Conservation (phyloP, 2,888 invertebrate species). For the Tenthredo mesomela region DNA sequence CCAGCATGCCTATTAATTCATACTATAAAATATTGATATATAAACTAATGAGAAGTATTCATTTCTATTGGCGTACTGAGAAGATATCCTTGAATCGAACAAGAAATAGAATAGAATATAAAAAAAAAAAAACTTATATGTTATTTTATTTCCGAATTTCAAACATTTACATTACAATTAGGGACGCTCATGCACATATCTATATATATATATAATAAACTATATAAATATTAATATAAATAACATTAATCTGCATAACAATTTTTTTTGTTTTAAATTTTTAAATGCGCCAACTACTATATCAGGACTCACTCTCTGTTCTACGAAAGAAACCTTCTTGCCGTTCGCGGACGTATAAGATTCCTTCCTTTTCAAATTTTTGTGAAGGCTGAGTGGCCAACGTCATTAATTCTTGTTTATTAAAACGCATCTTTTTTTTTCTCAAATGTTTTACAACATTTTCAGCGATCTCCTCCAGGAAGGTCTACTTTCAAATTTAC, state of each 20-base stretch:
- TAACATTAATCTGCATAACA: constrained; percentile 41
- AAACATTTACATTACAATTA: constrained; percentile 59
- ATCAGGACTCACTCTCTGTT: constrained; percentile 88
- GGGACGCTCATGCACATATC: constrained; percentile 61
- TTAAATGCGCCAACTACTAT: constrained; percentile 54
- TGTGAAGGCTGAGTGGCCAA: constrained; percentile 92
- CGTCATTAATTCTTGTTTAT: constrained; percentile 92
- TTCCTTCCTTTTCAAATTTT: constrained; percentile 95
- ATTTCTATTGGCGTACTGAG: constrained; percentile 18
- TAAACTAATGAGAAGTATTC: constrained; percentile 31
- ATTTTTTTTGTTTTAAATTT: constrained; percentile 16
- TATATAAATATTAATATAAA: constrained; percentile 46
- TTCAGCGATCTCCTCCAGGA: constrained; percentile 35
- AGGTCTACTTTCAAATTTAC: constrained; percentile 43
- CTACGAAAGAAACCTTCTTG: constrained; percentile 96
- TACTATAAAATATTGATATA: constrained; percentile 9
- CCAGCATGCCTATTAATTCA: constrained; percentile 43
- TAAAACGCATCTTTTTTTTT: constrained; percentile 87
- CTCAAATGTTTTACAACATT: constrained; percentile 32
- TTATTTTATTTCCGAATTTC: constrained; percentile 60
- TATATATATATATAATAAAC: constrained; percentile 52
- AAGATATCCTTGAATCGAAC: constrained; percentile 32
- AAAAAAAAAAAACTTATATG: neutral
- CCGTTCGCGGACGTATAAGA: constrained; percentile 90
- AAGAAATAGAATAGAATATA: neutral